These are phyloP conservation scores for Apis laboriosa DNA, from an alignment of 1,140 invertebrate genomes.

Conservation along the genomic window DNA sequence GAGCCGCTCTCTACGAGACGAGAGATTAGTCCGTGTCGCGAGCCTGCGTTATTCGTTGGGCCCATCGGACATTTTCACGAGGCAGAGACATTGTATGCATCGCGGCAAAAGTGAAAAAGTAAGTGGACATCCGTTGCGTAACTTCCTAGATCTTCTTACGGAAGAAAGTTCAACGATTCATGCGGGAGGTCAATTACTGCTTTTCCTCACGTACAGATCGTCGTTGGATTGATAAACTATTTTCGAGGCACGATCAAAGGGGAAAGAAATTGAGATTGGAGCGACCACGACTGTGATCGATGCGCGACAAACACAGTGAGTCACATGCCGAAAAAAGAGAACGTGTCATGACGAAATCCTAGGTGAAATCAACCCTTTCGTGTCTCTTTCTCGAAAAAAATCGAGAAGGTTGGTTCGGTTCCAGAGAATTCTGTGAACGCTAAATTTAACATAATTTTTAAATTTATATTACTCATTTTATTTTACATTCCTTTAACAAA, in stretches of 20 bases:
- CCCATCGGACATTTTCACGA: conserved; percentile 19
- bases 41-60: background rate
- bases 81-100: background rate
- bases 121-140: conserved; percentile 32
- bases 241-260: background rate
- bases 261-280: background rate
- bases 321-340: conserved; percentile 8
- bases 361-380: background rate
- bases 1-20: background rate
- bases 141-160: conserved; percentile 3
- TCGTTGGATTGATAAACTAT: conserved; percentile 8
- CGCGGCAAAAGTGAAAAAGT: conserved; percentile 21
- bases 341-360: background rate
- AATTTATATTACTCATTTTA: no score
- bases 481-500: no score
- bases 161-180: conserved; percentile 44
- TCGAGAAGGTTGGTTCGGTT: background rate
- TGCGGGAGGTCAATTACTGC: conserved; percentile 54
- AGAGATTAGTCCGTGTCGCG: background rate
- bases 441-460: no score
- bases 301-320: background rate
- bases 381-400: background rate
- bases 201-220: background rate
- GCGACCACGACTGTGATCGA: background rate
- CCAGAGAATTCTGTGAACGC: no score